Evolutionary conservation across 2,797 vertebrate genomes (phyloP).

Genomic region (Sus cebifrons): DNA sequence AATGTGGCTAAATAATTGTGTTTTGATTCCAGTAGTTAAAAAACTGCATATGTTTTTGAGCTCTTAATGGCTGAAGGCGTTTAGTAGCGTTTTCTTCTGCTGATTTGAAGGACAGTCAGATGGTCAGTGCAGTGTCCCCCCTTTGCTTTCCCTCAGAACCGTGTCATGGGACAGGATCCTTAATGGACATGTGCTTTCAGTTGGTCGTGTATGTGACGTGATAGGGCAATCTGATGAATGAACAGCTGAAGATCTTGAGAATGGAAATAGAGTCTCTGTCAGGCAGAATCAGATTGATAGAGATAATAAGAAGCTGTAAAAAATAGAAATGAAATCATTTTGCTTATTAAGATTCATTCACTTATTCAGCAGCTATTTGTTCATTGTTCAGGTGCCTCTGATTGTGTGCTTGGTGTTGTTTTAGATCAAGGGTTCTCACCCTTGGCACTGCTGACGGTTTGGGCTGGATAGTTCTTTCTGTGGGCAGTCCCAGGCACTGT

Average conservation of each 20-base stretch:
- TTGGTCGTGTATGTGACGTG: neutral
- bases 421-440: neutral
- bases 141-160: conserved; percentile 9
- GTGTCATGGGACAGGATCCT: neutral
- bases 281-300: neutral
- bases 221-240: neutral
- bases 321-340: conserved; percentile 40
- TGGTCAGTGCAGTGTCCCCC: neutral
- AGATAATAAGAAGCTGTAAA: conserved; percentile 29
- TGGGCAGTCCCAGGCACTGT: neutral
- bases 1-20: conserved; percentile 21
- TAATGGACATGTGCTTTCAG: neutral
- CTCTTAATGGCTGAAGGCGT: conserved; percentile 24
- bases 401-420: neutral
- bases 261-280: conserved; percentile 16
- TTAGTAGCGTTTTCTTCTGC: conserved; percentile 61
- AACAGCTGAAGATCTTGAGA: conserved; percentile 6
- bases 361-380: conserved; percentile 32
- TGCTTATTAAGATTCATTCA: conserved; percentile 52
- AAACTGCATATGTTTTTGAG: conserved; percentile 4
- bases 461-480: neutral
- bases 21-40: conserved; percentile 61
- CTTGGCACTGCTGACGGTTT: neutral
- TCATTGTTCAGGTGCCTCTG: neutral
- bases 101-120: conserved; percentile 43